These are phyloP conservation scores for Apotomis turbidana DNA, from an alignment of 2,888 invertebrate genomes.

Conservation along the genomic window DNA sequence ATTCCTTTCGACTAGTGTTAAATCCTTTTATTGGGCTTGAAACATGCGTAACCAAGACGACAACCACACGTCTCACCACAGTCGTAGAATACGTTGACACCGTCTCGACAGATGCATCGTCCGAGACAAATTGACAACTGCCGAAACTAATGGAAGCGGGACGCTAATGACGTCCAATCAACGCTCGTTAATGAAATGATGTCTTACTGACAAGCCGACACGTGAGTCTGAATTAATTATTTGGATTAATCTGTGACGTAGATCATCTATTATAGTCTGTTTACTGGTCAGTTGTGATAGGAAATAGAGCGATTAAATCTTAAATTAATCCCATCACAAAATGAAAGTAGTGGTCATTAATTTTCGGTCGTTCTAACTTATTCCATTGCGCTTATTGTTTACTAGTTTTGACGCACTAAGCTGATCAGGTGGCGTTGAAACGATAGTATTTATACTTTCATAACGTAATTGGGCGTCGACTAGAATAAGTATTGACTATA, in stretches of 20 bases:
- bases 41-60: neutral
- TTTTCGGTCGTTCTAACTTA: no score
- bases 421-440: no score
- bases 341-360: no score
- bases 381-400: no score
- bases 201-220: conserved; percentile 20
- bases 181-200: conserved; percentile 17
- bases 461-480: no score
- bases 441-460: no score
- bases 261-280: neutral
- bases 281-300: neutral
- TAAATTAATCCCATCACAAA: no score
- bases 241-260: conserved; percentile 4
- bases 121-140: conserved; percentile 8
- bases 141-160: conserved; percentile 10
- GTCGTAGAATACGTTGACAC: neutral
- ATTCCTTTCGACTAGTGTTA: no score
- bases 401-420: no score
- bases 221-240: conserved; percentile 16
- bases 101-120: neutral
- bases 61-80: neutral
- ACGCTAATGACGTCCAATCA: conserved; percentile 17
- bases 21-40: neutral
- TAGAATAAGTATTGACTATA: no score
- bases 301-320: no score